A percentile compares a stretch with the other conserved stretches of the same genome.
These are phyloP conservation scores for Pelosia muscerda DNA, from an alignment of 2,888 invertebrate species.

Conservation along the genomic window DNA sequence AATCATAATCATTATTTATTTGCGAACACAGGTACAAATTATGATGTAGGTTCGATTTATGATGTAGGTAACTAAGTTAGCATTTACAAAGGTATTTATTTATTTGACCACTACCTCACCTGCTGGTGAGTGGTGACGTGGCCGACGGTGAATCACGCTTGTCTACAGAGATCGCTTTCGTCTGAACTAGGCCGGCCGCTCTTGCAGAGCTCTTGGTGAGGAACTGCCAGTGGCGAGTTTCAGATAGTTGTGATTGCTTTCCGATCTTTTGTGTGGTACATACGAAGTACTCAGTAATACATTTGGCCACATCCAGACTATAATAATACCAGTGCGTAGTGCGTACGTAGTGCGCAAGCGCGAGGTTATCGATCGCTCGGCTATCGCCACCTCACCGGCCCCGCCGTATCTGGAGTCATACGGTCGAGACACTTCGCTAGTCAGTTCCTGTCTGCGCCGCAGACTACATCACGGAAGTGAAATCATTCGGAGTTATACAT, in stretches of 20 bases:
- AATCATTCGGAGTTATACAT: constrained; percentile 11
- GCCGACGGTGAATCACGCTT: too few relatives aligned
- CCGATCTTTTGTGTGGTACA: not conserved
- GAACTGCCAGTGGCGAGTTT: not conserved
- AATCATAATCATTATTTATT: too few relatives aligned
- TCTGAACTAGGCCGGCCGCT: too few relatives aligned
- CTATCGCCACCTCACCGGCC: constrained; percentile 18
- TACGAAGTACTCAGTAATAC: too few relatives aligned
- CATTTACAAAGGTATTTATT: too few relatives aligned
- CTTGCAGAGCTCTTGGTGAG: not conserved
- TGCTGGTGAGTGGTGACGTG: too few relatives aligned
- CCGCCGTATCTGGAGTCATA: not conserved
- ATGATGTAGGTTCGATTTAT: too few relatives aligned
- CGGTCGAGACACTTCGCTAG: constrained; percentile 18
- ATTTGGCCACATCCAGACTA: constrained; percentile 19
- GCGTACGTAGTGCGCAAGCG: constrained; percentile 57
- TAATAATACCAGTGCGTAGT: not conserved
- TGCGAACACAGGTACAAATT: too few relatives aligned
- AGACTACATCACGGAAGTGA: constrained; percentile 15
- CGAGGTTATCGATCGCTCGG: constrained; percentile 58
- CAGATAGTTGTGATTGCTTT: not conserved
- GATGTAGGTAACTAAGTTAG: too few relatives aligned
- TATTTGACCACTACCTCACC: too few relatives aligned
- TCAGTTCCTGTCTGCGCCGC: constrained; percentile 21
- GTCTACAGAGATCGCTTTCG: too few relatives aligned